Evolutionary conservation across 1,140 invertebrate species (phyloP), one percentile per base, ranked within the genome.

Genomic region (Trigoniulus corallinus): DNA sequence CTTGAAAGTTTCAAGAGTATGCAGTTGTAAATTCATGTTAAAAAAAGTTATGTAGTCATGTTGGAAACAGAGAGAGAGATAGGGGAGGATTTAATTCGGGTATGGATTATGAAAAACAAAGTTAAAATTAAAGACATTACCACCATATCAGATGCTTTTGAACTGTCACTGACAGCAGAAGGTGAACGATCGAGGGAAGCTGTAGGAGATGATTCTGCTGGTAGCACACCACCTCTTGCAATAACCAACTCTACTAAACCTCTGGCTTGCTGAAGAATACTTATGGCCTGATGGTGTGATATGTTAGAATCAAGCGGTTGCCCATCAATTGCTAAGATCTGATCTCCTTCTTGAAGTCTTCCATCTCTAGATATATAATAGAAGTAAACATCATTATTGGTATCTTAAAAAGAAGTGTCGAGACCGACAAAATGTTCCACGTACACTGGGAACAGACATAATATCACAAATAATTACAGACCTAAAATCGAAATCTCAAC

Each of bases 261-360:
- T 53, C 76, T 72, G 45, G 82, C 80, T 66, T 82, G 78, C 69
- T 88, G 83, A 59, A 88, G 70, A 58, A 87, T 80, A 56, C 75
- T 74, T 61, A 88, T 83, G 58, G 84, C 82, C 72, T 85, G 75
- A 66, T 88, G 82, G 67, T 91, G 88, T 48, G 84, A 87, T 65
- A 92, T 81, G 65, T 82, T 80, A 43, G 79, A 78, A 47, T 64
- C 68, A 60, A 89, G 68, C 50, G 82, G 81, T 62, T 86, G 82
- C 58, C 81, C 82, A 75, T 92, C 85, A 59, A 92, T 82, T 55
- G 85, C 83, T 62, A 92, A 66, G 65, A 93, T 86, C 64, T 89
- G 83, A 72, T 93, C 88, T 58, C 82, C 82, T 64, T 87, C 80
- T 64, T 76, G 71, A 50, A 84, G 69, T 57, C 79, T 70, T 58